Conservation (phyloP, 2,797 vertebrate genomes). For the Taeniopygia guttata region DNA sequence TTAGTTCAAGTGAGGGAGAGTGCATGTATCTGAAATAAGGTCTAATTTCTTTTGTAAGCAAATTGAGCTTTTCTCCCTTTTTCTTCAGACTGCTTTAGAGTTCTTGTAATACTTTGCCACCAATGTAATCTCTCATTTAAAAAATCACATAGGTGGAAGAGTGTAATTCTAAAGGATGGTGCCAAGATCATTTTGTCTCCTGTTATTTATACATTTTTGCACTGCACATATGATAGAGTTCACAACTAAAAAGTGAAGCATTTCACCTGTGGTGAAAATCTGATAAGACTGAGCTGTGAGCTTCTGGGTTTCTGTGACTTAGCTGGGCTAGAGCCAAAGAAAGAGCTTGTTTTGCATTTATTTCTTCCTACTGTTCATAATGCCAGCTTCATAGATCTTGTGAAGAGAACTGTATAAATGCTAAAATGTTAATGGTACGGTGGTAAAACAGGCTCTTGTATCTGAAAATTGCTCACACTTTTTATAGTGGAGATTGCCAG, state of each 20-base stretch:
- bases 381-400: neutral
- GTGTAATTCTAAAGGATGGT: neutral
- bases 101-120: neutral
- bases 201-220: neutral
- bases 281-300: neutral
- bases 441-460: neutral
- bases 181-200: neutral
- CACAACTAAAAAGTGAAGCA: neutral
- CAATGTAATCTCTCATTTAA: neutral
- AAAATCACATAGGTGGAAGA: neutral
- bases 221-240: neutral
- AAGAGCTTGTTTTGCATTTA: neutral
- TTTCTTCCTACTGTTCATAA: neutral
- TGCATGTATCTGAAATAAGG: neutral
- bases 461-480: neutral
- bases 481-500: neutral
- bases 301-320: neutral
- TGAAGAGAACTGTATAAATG: neutral
- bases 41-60: neutral
- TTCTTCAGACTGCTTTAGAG: neutral
- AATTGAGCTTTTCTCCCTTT: neutral
- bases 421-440: neutral
- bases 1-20: neutral
- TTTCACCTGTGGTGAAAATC: neutral
- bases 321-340: neutral